Conservation (phyloP, 2,888 invertebrate genomes). For the Melanostoma mellinum region DNA sequence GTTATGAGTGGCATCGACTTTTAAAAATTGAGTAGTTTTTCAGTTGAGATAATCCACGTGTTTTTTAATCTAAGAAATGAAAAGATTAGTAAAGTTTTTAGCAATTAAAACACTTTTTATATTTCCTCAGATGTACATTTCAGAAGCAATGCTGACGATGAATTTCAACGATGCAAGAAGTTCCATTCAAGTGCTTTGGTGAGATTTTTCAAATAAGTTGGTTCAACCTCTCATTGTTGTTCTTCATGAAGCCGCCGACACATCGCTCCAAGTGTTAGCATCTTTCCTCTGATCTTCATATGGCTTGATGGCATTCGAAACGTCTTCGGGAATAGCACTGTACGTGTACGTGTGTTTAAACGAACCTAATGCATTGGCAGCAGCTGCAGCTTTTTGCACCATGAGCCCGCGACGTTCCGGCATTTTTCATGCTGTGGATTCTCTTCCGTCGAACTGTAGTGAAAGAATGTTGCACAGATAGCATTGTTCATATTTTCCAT, state of each 20-base stretch:
- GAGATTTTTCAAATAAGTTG: too few species aligned
- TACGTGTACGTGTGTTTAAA: conserved; percentile 28
- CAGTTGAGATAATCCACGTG: too few species aligned
- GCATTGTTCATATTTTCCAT: conserved; percentile 1
- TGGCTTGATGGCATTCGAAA: conserved; percentile 5
- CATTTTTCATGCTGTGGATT: conserved; percentile 28
- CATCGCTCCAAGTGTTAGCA: conserved; percentile 59
- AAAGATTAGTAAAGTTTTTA: too few species aligned
- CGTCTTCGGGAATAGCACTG: neutral
- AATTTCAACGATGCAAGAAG: conserved; percentile 65
- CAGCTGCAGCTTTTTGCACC: conserved; percentile 25
- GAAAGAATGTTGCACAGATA: neutral
- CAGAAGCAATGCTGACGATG: too few species aligned
- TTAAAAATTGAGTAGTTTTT: conserved; percentile 1
- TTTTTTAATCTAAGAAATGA: too few species aligned
- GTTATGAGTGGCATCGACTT: neutral
- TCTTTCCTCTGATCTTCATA: conserved; percentile 70
- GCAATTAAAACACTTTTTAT: too few species aligned
- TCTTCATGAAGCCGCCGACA: too few species aligned
- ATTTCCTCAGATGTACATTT: too few species aligned
- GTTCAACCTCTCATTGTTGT: too few species aligned
- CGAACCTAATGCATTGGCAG: neutral
- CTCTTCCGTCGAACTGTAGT: conserved; percentile 13
- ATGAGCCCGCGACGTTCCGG: conserved; percentile 1
- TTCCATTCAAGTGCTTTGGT: neutral